Percentiles rank a stretch among this genome's conserved stretches.
Evolutionary conservation across 2,797 vertebrate species (phyloP).

Genomic region (Champsocephalus esox): DNA sequence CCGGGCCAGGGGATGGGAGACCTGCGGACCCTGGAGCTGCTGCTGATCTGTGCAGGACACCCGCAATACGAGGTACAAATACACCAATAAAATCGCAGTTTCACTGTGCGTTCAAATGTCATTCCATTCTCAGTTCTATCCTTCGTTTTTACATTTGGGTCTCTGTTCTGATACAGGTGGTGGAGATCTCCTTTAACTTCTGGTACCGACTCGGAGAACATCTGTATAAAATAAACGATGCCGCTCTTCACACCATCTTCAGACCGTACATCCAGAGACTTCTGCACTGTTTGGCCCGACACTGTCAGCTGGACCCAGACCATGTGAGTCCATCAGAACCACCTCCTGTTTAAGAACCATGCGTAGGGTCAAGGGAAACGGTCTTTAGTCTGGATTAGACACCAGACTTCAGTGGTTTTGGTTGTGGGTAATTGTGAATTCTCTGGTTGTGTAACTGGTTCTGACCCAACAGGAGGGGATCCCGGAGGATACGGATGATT

Average conservation of each 20-base stretch:
- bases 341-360: too few species aligned
- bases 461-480: conserved; percentile 89
- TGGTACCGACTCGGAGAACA: conserved; percentile 99
- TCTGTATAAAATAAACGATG: conserved; percentile 94
- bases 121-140: not conserved
- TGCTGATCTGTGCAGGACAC: conserved; percentile 97
- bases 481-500: conserved; percentile 96
- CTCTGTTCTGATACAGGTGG: conserved; percentile 84
- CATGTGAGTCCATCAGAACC: conserved; percentile 85
- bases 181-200: conserved; percentile 99
- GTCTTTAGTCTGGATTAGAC: too few species aligned
- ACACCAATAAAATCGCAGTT: not conserved
- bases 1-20: conserved; percentile 96
- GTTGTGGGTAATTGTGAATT: too few species aligned
- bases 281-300: conserved; percentile 94
- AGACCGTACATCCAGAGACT: conserved; percentile 97
- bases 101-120: not conserved
- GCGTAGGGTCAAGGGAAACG: too few species aligned
- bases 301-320: conserved; percentile 96
- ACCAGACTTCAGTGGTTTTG: too few species aligned
- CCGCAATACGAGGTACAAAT: conserved; percentile 85
- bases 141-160: not conserved
- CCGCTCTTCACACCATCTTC: conserved; percentile 92
- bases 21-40: conserved; percentile 92
- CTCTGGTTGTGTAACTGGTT: not conserved